These are phyloP conservation scores for Chymomyza caudatula DNA, from an alignment of 2,888 invertebrate species.

Conservation along the genomic window DNA sequence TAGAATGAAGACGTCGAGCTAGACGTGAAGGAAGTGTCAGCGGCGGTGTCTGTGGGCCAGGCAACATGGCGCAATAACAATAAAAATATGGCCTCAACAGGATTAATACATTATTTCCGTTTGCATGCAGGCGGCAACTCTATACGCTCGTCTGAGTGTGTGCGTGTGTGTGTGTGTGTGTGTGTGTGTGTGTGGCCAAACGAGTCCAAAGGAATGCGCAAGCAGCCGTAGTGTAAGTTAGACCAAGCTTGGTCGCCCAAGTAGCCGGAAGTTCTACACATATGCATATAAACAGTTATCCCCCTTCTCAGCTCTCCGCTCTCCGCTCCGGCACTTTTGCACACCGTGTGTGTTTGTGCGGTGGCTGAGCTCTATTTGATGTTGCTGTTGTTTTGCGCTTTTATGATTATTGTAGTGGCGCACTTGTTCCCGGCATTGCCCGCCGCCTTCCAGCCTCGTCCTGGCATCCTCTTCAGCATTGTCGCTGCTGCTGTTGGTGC, in stretches of 20 bases:
- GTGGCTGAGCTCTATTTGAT: neutral
- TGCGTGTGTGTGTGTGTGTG: constrained; percentile 2
- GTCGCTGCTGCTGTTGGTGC: neutral
- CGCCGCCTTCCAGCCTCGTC: neutral
- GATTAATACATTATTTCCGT: constrained; percentile 77
- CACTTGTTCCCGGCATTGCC: constrained; percentile 28
- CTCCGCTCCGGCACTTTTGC: constrained; percentile 23
- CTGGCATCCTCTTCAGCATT: neutral
- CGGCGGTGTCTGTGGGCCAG: neutral
- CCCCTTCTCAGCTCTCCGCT: constrained; percentile 12
- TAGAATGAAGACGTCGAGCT: neutral
- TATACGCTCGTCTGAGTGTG: neutral
- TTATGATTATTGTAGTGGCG: constrained; percentile 69
- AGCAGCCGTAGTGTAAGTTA: neutral
- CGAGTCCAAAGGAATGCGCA: neutral
- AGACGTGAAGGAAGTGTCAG: neutral
- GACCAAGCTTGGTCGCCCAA: neutral
- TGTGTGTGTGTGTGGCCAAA: neutral
- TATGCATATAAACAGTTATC: constrained; percentile 44
- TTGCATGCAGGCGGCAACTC: constrained; percentile 13
- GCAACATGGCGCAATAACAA: constrained; percentile 64
- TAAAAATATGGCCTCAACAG: constrained; percentile 77
- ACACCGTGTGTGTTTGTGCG: neutral
- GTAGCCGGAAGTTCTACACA: constrained; percentile 27
- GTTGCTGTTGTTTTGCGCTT: constrained; percentile 61